These are phyloP conservation scores for Pomacea canaliculata DNA, from an alignment of 2,888 invertebrate genomes.

Conservation along the genomic window DNA sequence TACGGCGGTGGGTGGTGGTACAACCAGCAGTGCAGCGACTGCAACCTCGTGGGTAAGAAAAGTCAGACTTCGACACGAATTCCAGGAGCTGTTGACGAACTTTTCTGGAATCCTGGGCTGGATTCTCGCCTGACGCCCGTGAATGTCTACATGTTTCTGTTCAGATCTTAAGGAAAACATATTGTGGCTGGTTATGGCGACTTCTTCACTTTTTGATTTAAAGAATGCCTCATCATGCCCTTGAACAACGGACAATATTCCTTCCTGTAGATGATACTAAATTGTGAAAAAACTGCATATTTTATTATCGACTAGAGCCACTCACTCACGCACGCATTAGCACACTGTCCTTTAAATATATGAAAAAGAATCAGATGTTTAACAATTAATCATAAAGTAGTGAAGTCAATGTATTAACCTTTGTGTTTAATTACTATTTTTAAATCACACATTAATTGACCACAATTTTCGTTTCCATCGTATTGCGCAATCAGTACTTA, in stretches of 20 bases:
- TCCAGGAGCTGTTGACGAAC: slow-evolving; percentile 14
- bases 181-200: too few relatives aligned
- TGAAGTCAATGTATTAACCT: not conserved
- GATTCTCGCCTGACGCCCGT: slow-evolving; percentile 1
- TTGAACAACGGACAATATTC: too few relatives aligned
- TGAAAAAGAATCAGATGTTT: too few relatives aligned
- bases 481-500: too few relatives aligned
- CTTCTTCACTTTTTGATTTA: not conserved
- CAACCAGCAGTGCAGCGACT: slow-evolving; percentile 7
- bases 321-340: slow-evolving; percentile 1
- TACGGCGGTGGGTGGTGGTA: slow-evolving; percentile 24
- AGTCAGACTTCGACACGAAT: slow-evolving; percentile 1
- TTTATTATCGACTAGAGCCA: too few relatives aligned
- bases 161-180: not conserved
- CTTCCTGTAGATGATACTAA: too few relatives aligned
- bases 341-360: not conserved
- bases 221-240: too few relatives aligned
- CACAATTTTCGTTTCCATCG: too few relatives aligned
- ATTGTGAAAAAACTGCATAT: too few relatives aligned
- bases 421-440: too few relatives aligned
- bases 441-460: too few relatives aligned
- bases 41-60: slow-evolving; percentile 18
- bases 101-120: slow-evolving; percentile 20
- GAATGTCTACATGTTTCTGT: slow-evolving; percentile 8
- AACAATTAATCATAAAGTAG: not conserved